A percentile compares a stretch with the other conserved stretches of the same genome.
phyloP scores from a whole-genome alignment of 2,797 vertebrate genomes.

The Chaetophractus vellerosus region DNA sequence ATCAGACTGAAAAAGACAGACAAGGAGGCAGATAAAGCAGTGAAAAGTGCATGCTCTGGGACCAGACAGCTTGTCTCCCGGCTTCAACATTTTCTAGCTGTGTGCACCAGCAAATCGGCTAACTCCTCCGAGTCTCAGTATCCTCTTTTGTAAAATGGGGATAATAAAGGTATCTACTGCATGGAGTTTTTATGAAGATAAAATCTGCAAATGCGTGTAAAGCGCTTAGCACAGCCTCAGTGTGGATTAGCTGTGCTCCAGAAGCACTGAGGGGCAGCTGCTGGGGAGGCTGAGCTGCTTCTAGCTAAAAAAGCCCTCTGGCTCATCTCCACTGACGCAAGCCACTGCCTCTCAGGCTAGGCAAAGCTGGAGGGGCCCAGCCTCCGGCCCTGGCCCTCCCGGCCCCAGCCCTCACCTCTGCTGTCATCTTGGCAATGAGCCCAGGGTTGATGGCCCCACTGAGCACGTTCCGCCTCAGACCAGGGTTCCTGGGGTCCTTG shows the following conservation, averaged over 20 bases:
- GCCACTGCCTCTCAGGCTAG: background rate
- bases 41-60: background rate
- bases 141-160: background rate
- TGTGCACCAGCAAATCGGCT: no score
- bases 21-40: background rate
- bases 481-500: constrained; percentile 98
- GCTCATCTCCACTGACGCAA: background rate
- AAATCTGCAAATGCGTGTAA: background rate
- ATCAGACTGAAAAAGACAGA: background rate
- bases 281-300: background rate
- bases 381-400: accelerated
- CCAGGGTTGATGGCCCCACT: constrained; percentile 92
- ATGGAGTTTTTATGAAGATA: background rate
- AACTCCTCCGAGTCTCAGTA: background rate
- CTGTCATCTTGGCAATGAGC: constrained; percentile 96
- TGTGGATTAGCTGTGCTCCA: background rate
- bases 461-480: constrained; percentile 95
- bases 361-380: background rate
- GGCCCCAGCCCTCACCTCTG: constrained; percentile 91
- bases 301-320: background rate
- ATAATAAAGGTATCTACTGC: background rate
- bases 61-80: background rate
- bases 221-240: background rate
- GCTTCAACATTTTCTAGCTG: background rate
- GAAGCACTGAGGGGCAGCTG: background rate